Conservation (phyloP, 2,888 invertebrate genomes). For the Chaetogeoica ovagalla region DNA sequence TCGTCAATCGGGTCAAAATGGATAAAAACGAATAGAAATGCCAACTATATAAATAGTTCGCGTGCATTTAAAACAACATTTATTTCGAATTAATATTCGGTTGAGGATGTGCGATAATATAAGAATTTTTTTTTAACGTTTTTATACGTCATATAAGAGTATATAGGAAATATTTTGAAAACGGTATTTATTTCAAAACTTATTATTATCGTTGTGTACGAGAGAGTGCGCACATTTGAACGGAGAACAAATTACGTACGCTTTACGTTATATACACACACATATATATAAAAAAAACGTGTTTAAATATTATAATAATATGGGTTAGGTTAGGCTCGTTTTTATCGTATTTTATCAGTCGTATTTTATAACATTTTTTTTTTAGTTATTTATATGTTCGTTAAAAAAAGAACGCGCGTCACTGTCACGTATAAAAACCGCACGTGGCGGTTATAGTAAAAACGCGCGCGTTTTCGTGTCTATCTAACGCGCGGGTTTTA, state of each 20-base stretch:
- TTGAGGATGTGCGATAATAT: neutral
- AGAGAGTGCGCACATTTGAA: neutral
- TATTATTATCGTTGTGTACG: neutral
- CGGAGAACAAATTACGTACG: neutral
- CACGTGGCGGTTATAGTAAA: neutral
- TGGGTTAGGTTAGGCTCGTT: neutral
- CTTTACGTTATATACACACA: neutral
- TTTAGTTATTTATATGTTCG: neutral
- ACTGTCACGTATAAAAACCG: neutral
- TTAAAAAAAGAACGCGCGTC: neutral
- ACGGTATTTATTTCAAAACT: neutral
- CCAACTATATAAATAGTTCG: no score
- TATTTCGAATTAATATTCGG: neutral
- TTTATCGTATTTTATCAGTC: neutral
- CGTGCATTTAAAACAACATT: neutral
- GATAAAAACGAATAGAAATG: no score
- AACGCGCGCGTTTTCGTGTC: slow-evolving; percentile 6
- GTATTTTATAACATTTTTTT: no score
- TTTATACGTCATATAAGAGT: neutral
- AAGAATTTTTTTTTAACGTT: neutral
- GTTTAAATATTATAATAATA: neutral
- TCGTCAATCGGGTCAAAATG: no score
- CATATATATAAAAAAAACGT: no score
- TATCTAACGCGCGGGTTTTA: neutral
- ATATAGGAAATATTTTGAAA: neutral